Conservation (phyloP, 2,888 invertebrate genomes). For the Rhogogaster chlorosoma region DNA sequence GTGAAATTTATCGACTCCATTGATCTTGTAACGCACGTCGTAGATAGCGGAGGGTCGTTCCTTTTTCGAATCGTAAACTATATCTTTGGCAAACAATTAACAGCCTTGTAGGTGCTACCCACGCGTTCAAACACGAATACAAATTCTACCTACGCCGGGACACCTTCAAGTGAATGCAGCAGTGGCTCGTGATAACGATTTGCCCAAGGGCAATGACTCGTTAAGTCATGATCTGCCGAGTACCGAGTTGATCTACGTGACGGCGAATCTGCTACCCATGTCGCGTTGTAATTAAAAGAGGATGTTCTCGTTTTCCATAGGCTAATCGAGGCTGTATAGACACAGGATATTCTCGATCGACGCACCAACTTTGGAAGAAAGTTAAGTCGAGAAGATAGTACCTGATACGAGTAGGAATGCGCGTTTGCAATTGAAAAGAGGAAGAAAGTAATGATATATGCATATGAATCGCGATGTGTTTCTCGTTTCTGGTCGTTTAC, state of each 20-base stretch:
- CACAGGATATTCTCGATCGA: background rate
- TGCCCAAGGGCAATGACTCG: conserved; percentile 71
- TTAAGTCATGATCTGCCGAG: conserved; percentile 62
- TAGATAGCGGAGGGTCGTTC: background rate
- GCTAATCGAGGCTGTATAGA: background rate
- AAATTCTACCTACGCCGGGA: conserved; percentile 41
- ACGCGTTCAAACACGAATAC: conserved; percentile 63
- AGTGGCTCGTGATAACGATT: conserved; percentile 65
- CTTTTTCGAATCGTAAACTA: conserved; percentile 66
- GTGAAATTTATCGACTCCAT: background rate
- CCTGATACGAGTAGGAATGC: background rate
- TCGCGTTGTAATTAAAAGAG: background rate
- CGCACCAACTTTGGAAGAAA: background rate
- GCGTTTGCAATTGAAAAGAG: background rate
- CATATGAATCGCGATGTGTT: conserved; percentile 3
- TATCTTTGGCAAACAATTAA: conserved; percentile 74
- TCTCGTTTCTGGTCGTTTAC: conserved; percentile 26
- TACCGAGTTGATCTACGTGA: conserved; percentile 19
- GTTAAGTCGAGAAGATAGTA: too few species aligned
- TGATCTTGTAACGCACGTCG: background rate
- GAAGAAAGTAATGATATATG: background rate
- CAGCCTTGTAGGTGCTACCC: conserved; percentile 67
- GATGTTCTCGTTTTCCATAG: background rate
- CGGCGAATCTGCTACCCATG: background rate
- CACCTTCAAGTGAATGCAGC: conserved; percentile 16